A percentile compares a stretch with the other conserved stretches of the same genome.
phyloP scores from a whole-genome alignment of 1,140 invertebrate genomes.

The Hermetia illucens region DNA sequence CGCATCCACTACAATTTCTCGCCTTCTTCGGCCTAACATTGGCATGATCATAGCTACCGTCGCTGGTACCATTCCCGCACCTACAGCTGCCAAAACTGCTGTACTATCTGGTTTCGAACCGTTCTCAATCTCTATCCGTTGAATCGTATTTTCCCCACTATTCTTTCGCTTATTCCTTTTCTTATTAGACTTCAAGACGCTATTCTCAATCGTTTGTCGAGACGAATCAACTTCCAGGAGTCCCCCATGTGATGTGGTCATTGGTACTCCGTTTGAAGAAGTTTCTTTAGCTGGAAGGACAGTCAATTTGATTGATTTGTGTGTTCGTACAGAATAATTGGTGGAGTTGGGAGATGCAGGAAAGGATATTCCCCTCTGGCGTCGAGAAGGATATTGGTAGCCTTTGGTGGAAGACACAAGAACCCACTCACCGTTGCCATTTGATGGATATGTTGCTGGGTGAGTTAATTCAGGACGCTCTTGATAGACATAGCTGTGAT shows the following conservation, averaged over 20 bases:
- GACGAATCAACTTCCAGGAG: constrained; percentile 57
- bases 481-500: not conserved
- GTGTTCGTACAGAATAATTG: constrained; percentile 31
- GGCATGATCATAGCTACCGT: constrained; percentile 66
- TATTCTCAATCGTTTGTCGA: constrained; percentile 48
- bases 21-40: constrained; percentile 45
- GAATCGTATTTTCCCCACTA: no score
- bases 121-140: no score
- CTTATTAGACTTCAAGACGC: constrained; percentile 13
- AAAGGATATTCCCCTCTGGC: constrained; percentile 8
- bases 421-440: constrained; percentile 59
- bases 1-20: no score
- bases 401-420: constrained; percentile 61
- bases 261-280: constrained; percentile 49
- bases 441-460: constrained; percentile 38
- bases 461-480: constrained; percentile 12
- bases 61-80: constrained; percentile 60
- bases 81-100: constrained; percentile 53
- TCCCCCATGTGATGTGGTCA: constrained; percentile 59
- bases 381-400: constrained; percentile 31
- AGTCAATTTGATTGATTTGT: constrained; percentile 47
- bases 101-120: constrained; percentile 40
- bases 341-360: no score
- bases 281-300: constrained; percentile 50
- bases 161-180: constrained; percentile 3